Evolutionary conservation across 2,113 vertebrate species (phyloP).

Genomic region (Carassius gibelio): DNA sequence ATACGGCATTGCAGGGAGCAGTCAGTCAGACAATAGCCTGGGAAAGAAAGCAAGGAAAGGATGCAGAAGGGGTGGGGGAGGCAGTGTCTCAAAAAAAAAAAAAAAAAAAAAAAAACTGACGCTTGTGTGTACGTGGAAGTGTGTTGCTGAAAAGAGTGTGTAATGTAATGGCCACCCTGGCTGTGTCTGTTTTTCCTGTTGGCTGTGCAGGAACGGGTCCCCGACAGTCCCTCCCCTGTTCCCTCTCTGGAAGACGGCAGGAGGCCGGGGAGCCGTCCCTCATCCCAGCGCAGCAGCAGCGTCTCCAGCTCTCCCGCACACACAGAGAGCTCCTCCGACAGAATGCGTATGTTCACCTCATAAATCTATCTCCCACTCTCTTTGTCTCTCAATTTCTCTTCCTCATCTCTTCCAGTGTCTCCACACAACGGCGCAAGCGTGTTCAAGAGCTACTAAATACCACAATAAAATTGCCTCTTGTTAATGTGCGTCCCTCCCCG

Average conservation of each 20-base stretch:
- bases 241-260: conserved; percentile 95
- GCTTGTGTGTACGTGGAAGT: conserved; percentile 17
- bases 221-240: conserved; percentile 94
- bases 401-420: conserved; percentile 13
- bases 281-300: conserved; percentile 98
- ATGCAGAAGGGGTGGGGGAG: conserved; percentile 22
- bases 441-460: conserved; percentile 19
- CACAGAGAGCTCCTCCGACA: conserved; percentile 97
- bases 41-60: conserved; percentile 40
- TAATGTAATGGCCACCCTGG: conserved; percentile 44
- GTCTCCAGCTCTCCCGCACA: conserved; percentile 97
- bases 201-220: conserved; percentile 87
- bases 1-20: conserved; percentile 23
- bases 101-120: conserved; percentile 13
- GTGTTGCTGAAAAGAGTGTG: conserved; percentile 33
- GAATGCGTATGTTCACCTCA: conserved; percentile 89
- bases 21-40: conserved; percentile 54
- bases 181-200: conserved; percentile 46
- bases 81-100: not conserved
- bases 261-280: conserved; percentile 95
- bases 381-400: conserved; percentile 35
- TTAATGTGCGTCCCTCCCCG: conserved; percentile 10
- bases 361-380: conserved; percentile 31
- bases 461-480: conserved; percentile 42
- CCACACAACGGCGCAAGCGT: conserved; percentile 20